Conservation (phyloP, 2,113 vertebrate genomes). For the Bos indicus region DNA sequence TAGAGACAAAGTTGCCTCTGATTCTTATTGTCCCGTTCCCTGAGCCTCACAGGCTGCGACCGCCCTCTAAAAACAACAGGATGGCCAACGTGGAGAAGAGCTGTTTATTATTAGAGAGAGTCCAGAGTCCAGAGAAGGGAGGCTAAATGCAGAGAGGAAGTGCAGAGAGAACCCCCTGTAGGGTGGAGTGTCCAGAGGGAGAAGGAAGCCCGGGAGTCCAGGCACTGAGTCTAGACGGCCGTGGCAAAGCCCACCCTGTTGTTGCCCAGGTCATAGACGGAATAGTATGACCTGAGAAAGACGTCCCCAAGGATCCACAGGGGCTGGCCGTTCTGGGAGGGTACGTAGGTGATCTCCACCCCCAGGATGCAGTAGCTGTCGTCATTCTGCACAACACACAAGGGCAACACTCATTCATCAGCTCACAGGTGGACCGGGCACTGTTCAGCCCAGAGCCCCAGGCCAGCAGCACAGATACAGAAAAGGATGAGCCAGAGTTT, state of each 20-base stretch:
- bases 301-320: conserved; percentile 80
- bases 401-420: background rate
- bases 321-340: conserved; percentile 67
- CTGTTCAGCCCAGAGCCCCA: background rate
- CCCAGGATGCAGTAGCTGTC: conserved; percentile 70
- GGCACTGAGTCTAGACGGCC: conserved; percentile 37
- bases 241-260: conserved; percentile 77
- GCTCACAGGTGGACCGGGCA: accelerated
- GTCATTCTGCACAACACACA: conserved; percentile 55
- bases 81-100: background rate
- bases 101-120: conserved; percentile 54
- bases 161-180: background rate
- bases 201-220: conserved; percentile 61
- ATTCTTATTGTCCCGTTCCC: background rate
- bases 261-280: conserved; percentile 76
- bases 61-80: background rate
- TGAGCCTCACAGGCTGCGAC: background rate
- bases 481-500: background rate
- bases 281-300: conserved; percentile 82
- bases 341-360: conserved; percentile 75
- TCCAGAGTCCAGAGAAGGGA: background rate
- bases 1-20: background rate
- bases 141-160: background rate
- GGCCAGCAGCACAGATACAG: background rate
- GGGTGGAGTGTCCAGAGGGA: background rate